Conservation (phyloP, 2,797 vertebrate genomes). For the Eutrigla gurnardus region DNA sequence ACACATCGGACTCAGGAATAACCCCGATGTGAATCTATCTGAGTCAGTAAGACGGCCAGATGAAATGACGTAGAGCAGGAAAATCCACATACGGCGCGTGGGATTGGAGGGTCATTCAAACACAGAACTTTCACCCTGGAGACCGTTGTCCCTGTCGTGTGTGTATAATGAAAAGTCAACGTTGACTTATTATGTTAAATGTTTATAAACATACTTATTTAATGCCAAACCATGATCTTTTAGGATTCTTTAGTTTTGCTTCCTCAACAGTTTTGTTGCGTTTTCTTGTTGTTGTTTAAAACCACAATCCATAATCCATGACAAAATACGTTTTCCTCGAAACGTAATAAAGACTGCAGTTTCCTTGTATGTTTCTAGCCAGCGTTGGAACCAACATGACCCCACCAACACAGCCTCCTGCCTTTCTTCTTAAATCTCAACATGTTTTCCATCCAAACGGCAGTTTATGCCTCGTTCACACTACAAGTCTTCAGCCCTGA, state of each 20-base stretch:
- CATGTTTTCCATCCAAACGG: constrained; percentile 24
- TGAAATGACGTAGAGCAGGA: too few species aligned
- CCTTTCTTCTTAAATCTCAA: background rate
- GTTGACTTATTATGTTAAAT: background rate
- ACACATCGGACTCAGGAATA: too few species aligned
- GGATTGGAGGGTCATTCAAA: too few species aligned
- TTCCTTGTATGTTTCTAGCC: background rate
- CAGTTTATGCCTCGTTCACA: background rate
- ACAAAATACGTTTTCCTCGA: background rate
- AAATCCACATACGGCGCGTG: too few species aligned
- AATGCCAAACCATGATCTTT: background rate
- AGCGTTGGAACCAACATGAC: background rate
- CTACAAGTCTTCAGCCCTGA: too few species aligned
- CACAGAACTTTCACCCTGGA: background rate
- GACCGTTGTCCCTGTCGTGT: background rate
- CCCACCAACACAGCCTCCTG: background rate
- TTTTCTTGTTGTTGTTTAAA: background rate
- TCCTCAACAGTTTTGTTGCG: background rate
- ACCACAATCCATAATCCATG: background rate
- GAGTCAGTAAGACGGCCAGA: too few species aligned
- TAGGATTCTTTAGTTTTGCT: background rate
- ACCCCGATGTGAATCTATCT: too few species aligned
- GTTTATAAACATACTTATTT: background rate
- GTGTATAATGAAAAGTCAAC: background rate
- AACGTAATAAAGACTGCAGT: background rate